phyloP scores from a whole-genome alignment of 2,888 invertebrate genomes.

The Trachelus tabidus region DNA sequence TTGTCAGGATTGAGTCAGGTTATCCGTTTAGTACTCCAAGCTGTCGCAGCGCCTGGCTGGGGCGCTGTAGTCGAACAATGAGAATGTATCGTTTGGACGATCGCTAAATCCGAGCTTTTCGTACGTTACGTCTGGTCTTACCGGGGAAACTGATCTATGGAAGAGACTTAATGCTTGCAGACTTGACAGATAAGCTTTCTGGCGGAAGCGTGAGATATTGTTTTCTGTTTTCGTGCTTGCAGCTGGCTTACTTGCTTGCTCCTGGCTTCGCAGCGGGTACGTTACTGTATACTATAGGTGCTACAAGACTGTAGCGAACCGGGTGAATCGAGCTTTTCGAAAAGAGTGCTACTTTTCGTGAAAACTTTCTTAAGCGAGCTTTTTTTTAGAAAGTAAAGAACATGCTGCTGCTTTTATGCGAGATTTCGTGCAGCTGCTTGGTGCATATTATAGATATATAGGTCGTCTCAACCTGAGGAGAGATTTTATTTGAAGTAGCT shows the following conservation, averaged over 20 bases:
- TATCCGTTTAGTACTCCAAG: background rate
- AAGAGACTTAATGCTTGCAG: background rate
- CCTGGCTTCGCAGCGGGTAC: background rate
- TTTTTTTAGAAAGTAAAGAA: background rate
- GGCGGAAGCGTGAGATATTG: background rate
- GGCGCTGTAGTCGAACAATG: background rate
- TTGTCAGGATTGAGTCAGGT: no score
- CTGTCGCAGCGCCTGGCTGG: background rate
- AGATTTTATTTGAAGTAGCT: background rate
- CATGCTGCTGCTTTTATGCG: background rate
- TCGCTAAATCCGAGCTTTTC: background rate
- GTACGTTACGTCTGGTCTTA: background rate
- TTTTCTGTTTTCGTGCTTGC: background rate
- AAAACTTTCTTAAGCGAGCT: background rate
- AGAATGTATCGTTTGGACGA: background rate
- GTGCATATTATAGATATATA: background rate
- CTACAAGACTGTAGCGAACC: background rate
- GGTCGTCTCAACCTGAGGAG: background rate
- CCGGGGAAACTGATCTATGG: background rate
- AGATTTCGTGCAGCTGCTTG: background rate
- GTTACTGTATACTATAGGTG: no score
- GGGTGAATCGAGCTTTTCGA: background rate
- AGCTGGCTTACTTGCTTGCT: background rate
- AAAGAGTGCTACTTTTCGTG: background rate
- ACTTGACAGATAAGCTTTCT: background rate